Conservation (phyloP, 2,888 invertebrate genomes). For the Standfussiana lucernea region DNA sequence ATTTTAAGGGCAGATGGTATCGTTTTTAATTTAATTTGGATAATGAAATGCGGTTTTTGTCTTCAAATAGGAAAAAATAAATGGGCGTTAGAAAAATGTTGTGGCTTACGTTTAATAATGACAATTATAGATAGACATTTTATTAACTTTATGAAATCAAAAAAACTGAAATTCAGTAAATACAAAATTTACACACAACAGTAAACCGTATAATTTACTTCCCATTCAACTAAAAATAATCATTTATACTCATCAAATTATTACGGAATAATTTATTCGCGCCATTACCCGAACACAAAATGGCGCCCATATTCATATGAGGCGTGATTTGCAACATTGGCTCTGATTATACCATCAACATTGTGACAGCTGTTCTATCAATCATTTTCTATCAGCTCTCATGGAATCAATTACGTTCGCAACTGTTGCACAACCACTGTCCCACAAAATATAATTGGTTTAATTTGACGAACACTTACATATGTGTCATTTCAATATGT, state of each 20-base stretch:
- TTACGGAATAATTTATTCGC: slow-evolving; percentile 61
- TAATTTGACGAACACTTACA: slow-evolving; percentile 57
- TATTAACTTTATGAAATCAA: not conserved
- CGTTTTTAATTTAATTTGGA: slow-evolving; percentile 48
- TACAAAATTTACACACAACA: not conserved
- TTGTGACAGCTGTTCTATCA: slow-evolving; percentile 67
- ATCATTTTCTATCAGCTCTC: slow-evolving; percentile 67
- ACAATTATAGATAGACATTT: not conserved
- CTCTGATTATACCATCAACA: slow-evolving; percentile 67
- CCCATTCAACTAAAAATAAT: slow-evolving; percentile 52
- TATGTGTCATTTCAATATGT: slow-evolving; percentile 54
- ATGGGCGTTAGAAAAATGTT: slow-evolving; percentile 1
- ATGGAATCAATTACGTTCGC: slow-evolving; percentile 67
- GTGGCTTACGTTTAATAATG: slow-evolving; percentile 24
- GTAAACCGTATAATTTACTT: slow-evolving; percentile 27
- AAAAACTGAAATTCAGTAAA: not conserved
- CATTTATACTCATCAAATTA: slow-evolving; percentile 61
- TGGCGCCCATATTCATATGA: slow-evolving; percentile 60
- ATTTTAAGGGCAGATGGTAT: slow-evolving; percentile 54
- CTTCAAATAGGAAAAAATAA: slow-evolving; percentile 5
- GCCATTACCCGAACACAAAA: slow-evolving; percentile 64
- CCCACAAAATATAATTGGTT: slow-evolving; percentile 69
- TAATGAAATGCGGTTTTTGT: slow-evolving; percentile 39
- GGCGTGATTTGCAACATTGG: slow-evolving; percentile 66
- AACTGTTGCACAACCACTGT: slow-evolving; percentile 63